Evolutionary conservation across 2,888 invertebrate genomes (phyloP), one percentile per base, ranked within the genome.

Genomic region (Incurvaria masculella): DNA sequence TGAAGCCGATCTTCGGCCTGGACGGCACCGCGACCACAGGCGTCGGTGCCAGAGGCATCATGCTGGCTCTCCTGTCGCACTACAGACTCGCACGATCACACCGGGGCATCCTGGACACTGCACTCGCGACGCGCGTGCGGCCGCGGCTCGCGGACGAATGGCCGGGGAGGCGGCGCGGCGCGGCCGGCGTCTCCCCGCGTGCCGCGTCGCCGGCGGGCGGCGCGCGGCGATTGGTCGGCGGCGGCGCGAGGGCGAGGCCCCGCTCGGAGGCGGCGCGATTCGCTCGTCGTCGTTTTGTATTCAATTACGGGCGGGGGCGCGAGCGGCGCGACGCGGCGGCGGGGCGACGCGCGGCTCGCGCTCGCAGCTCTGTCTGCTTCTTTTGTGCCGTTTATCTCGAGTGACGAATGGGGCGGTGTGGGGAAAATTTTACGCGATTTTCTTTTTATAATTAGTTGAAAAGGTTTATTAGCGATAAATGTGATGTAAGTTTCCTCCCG

Each of bases 31-130:
- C 89, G 76, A 90, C 88, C 76, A 92, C 88, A 81, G 92, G 91
- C 71, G 92, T 91, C 82, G 92, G 91, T 85, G 93, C 92, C 84
- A 93, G 86, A 81, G 93, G 93, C 93, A 94, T 92, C 93, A 93
- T 94, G 82, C 81, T 87, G 63, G 33, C 39, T 17, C 27, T 39
- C 40, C 18, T 10, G 6, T 14, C 45, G 18, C 39, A 20, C 19
- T 72, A 76, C 74, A 68, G 69, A 66, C 64, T 40, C 39, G 55
- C 63, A 68, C 65, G 65, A 67, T 66, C 60, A 66, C 68, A 68
- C 16, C 16, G 17, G 26, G 14, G 16, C 4, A 26, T 68, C 47
- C 62, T 67, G 19, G 68, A 65, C 73, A 75, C 76, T 72, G 72
- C 42, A 44, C 73, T 75, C 70, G 68, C 70, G 74, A 69, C 69